Evolutionary conservation across 1,140 invertebrate genomes (phyloP), one percentile per base, ranked within the genome.

Genomic region (Hypothenemus hampei): DNA sequence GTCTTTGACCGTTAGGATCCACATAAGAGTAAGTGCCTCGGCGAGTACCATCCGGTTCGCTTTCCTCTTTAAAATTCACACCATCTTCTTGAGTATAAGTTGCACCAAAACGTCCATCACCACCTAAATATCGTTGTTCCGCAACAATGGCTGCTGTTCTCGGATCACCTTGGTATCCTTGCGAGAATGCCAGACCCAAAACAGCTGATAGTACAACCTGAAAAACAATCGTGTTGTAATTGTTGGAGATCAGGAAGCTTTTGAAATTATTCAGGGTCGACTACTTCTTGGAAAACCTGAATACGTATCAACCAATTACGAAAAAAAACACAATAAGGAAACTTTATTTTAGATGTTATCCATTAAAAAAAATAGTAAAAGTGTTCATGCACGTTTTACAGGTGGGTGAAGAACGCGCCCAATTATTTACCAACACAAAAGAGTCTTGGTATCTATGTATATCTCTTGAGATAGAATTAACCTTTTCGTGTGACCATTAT

Each of bases 61-160:
- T 86, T 64, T 89, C 87, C 73, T 92, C 89, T 67, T 91, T 91
- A 72, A 91, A 91, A 67, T 90, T 79, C 10, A 89, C 88, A n/a
- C 88, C 89, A 73, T 93, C 89, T 67, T 91, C 88, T 73, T 91
- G 88, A 39, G 81, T 81, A 67, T 91, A 92, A 19, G 87, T 83
- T 13, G 88, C 80, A 21, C 89, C 89, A 66, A 91, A 91, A 59
- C 85, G 83, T 22, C 88, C 89, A 70, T 91, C 86, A 44, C 85
- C 87, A 33, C 79, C 82, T 11, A 88, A 75, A 69, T 90, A 91
- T 15, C 89, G 75, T 57, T 86, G 81, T 65, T 92, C 89, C 61
- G 83, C 85, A 39, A 92, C 74, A 66, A 92, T 92, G 36, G 87
- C 87, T 20, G 87, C 87, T 13, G 80, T 81, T 65, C 83, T 78